Conservation (phyloP, 1,140 invertebrate species). For the Ostrea edulis region DNA sequence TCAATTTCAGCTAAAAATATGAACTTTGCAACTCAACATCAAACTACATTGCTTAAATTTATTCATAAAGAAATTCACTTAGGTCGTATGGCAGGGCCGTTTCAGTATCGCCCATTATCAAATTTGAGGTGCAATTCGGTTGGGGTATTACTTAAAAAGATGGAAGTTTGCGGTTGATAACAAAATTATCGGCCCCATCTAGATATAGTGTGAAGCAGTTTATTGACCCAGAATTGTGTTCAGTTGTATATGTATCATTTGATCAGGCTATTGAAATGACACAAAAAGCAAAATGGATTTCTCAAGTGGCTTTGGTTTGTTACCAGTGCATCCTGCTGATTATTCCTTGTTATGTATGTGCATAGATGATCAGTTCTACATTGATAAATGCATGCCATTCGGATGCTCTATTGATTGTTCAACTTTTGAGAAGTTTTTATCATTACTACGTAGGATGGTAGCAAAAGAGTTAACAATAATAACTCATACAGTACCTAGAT, state of each 20-base stretch:
- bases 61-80: no score
- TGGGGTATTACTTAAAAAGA: not conserved
- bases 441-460: no score
- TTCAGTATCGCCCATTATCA: no score
- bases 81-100: no score
- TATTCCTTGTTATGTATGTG: conserved; percentile 41
- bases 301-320: conserved; percentile 18
- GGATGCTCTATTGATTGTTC: no score
- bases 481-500: no score
- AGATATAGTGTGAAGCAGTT: not conserved
- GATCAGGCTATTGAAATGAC: conserved; percentile 19
- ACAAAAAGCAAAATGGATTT: conserved; percentile 40
- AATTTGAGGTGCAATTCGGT: not conserved
- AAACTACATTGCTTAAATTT: no score
- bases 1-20: no score
- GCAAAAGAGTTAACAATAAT: no score
- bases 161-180: conserved; percentile 1
- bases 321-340: conserved; percentile 44
- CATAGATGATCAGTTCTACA: not conserved
- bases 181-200: not conserved
- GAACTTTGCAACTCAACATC: no score
- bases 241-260: not conserved
- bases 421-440: no score
- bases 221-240: not conserved
- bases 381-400: no score